Evolutionary conservation across 2,888 invertebrate species (phyloP).

Genomic region (Pachycephus smyrnensis): DNA sequence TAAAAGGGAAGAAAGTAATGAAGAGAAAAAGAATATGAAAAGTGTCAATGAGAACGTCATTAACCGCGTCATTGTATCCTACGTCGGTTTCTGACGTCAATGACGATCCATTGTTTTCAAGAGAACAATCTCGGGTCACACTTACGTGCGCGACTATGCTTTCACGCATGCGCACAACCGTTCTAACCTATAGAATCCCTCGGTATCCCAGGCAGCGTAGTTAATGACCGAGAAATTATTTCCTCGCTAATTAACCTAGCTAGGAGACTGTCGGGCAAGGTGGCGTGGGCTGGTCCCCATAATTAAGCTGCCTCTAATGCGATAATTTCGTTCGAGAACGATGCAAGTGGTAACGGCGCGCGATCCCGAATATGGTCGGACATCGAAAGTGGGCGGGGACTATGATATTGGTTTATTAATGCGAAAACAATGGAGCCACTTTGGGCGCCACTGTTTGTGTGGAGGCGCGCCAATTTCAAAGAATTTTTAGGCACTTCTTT

Average conservation of each 20-base stretch:
- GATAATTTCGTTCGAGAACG: not conserved
- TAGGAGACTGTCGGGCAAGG: constrained; percentile 12
- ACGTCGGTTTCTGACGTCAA: not conserved
- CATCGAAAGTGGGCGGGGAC: not conserved
- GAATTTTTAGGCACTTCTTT: too few species aligned
- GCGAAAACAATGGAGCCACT: not conserved
- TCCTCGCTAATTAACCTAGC: constrained; percentile 46
- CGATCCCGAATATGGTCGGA: not conserved
- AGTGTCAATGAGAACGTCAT: not conserved
- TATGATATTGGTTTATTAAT: not conserved
- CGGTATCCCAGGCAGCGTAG: constrained; percentile 20
- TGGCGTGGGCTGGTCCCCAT: not conserved
- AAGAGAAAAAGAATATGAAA: not conserved
- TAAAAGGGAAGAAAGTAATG: not conserved
- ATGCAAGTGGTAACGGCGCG: not conserved
- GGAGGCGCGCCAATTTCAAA: too few species aligned
- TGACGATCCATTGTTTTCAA: not conserved
- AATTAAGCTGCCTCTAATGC: not conserved
- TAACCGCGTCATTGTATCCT: not conserved
- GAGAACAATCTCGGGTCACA: not conserved
- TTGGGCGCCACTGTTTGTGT: too few species aligned
- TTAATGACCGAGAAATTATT: constrained; percentile 54
- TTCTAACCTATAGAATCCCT: not conserved
- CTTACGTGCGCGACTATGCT: not conserved
- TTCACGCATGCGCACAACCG: not conserved